phyloP scores from a whole-genome alignment of 2,113 vertebrate genomes.

The Syrrhaptes paradoxus region DNA sequence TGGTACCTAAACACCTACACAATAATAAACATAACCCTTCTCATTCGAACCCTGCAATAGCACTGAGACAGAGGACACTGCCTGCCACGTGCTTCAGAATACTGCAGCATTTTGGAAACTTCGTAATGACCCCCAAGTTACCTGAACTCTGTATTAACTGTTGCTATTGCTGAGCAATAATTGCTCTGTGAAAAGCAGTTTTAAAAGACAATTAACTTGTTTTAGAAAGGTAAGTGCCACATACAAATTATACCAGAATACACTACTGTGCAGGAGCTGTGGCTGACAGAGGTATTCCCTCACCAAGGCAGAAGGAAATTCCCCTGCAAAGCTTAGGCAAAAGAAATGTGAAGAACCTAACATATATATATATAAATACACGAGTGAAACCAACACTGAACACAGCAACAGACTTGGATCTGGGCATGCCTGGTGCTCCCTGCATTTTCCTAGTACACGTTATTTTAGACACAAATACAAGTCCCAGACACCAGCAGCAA shows the following conservation, averaged over 20 bases:
- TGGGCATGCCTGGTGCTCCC: not conserved
- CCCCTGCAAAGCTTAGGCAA: not conserved
- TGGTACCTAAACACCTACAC: too few species aligned
- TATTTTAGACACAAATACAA: not conserved
- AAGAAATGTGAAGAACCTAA: not conserved
- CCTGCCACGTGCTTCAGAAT: fast-evolving
- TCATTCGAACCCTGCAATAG: fast-evolving
- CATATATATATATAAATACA: fast-evolving
- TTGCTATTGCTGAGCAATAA: fast-evolving
- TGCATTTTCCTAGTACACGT: fast-evolving
- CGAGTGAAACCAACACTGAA: not conserved
- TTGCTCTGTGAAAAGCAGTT: not conserved
- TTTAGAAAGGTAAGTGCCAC: not conserved
- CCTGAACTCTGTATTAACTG: not conserved
- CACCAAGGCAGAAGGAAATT: not conserved
- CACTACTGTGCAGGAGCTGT: not conserved
- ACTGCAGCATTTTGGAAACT: not conserved
- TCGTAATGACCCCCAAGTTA: not conserved
- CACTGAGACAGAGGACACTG: not conserved
- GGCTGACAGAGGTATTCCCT: not conserved
- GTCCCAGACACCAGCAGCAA: not conserved
- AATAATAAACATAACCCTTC: fast-evolving
- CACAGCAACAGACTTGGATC: not conserved
- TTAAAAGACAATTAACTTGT: not conserved
- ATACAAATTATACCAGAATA: not conserved